These are phyloP conservation scores for Panonychus citri DNA, from an alignment of 1,140 invertebrate species.

Conservation along the genomic window DNA sequence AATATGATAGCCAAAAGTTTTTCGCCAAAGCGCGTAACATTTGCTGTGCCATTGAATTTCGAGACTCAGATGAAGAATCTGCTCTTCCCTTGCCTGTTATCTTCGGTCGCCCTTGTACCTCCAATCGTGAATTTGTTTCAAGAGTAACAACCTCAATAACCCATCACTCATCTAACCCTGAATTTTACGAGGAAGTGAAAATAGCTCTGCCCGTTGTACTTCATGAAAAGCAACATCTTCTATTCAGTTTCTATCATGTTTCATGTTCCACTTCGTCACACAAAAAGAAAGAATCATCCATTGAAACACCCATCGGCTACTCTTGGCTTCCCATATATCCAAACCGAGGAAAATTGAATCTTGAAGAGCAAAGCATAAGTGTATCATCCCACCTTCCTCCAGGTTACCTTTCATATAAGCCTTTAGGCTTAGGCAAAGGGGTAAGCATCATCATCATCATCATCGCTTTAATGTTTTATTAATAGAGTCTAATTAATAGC, in stretches of 20 bases:
- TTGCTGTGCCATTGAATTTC: constrained; percentile 57
- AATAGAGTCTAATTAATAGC: not conserved
- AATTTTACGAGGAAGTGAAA: constrained; percentile 37
- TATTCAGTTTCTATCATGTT: constrained; percentile 72
- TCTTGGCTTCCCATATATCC: constrained; percentile 62
- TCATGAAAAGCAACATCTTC: constrained; percentile 47
- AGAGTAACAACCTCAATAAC: constrained; percentile 31
- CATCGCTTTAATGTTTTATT: no score
- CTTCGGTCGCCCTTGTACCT: constrained; percentile 36
- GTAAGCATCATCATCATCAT: constrained; percentile 29
- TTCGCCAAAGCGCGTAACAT: constrained; percentile 58
- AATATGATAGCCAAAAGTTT: constrained; percentile 73
- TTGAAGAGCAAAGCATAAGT: constrained; percentile 50
- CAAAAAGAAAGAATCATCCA: constrained; percentile 54
- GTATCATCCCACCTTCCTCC: constrained; percentile 60
- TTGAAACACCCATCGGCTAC: constrained; percentile 70
- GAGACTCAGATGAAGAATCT: constrained; percentile 46
- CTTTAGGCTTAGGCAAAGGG: constrained; percentile 64
- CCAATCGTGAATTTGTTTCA: constrained; percentile 31
- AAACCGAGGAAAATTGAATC: constrained; percentile 47
- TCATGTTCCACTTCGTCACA: constrained; percentile 32
- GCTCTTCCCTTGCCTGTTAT: constrained; percentile 47
- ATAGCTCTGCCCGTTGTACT: constrained; percentile 46
- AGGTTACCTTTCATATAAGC: constrained; percentile 65
- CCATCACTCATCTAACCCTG: constrained; percentile 30